Conservation (phyloP, 1,140 invertebrate genomes). For the Megalonaias nervosa region DNA sequence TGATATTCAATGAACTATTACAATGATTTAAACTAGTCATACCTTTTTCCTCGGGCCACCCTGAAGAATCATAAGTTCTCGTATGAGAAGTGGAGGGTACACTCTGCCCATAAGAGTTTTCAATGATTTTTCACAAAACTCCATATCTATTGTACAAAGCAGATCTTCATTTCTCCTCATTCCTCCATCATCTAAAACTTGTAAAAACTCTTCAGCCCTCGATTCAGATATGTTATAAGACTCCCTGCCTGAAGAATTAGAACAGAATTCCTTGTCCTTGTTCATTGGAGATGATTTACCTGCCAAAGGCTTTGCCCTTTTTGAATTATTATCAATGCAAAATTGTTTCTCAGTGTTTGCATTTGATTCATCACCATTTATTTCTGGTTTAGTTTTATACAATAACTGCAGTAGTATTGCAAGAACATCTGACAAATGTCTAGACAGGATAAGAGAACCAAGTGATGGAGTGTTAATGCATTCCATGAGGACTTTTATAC, state of each 20-base stretch:
- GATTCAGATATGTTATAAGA: too few relatives aligned
- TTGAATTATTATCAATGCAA: neutral
- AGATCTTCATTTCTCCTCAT: neutral
- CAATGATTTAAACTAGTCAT: neutral
- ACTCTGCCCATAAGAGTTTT: slow-evolving; percentile 74
- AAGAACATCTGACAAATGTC: slow-evolving; percentile 74
- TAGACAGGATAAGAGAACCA: slow-evolving; percentile 66
- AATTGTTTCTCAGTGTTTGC: neutral
- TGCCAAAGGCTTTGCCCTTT: neutral
- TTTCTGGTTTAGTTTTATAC: neutral
- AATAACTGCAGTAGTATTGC: slow-evolving; percentile 77
- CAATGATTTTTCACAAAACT: slow-evolving; percentile 73
- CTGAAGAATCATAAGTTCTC: slow-evolving; percentile 80
- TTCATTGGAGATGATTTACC: too few relatives aligned
- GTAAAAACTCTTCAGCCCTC: too few relatives aligned
- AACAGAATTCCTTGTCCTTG: too few relatives aligned
- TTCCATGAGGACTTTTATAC: slow-evolving; percentile 58
- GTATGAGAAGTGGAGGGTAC: slow-evolving; percentile 77
- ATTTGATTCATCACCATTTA: neutral
- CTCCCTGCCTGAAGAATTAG: too few relatives aligned
- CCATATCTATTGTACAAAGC: slow-evolving; percentile 74
- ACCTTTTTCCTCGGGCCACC: slow-evolving; percentile 65
- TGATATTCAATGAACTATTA: neutral
- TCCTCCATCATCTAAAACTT: neutral
- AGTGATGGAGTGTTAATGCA: slow-evolving; percentile 69